Evolutionary conservation across 1,140 invertebrate genomes (phyloP), one percentile per base, ranked within the genome.

Genomic region (Nephila pilipes): DNA sequence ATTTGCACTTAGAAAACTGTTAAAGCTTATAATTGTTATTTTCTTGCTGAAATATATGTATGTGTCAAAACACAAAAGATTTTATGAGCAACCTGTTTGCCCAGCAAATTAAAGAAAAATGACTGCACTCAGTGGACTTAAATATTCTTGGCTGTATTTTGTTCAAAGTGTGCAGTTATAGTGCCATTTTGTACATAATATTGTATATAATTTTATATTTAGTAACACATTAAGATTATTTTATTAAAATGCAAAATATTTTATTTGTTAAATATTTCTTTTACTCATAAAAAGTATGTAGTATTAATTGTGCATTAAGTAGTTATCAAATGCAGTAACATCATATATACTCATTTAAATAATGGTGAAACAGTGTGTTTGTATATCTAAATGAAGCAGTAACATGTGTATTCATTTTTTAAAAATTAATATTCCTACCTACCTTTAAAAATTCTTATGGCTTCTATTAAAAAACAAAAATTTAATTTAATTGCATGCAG

Each of bases 101-200:
- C 60, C 65, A 69, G n/a, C 8, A 69, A 69, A 29, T 69, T 29
- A 69, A 69, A 69, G 2, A 29, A 69, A 29, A 69, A 69, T 29
- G n/a, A 3, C 65, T 69, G 65, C 65, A 69, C 65, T 69, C 65
- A 32, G 14, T 69, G n/a, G 25, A 69, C n/a, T 29, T 14, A 69
- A 69, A 69, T 16, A 32, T 58, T 58, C 22, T 58, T 58, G 16
- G 57, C 8, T 32, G 3, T 69, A 32, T 8, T 69, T 14, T 69
- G 65, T 69, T 69, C 25, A 69, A 69, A 29, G 65, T 69, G 65
- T 69, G 65, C 65, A 69, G 65, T 69, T 22, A 29, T 32, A 63
- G 81, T 85, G 81, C 81, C 81, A 85, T 85, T 85, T 85, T 85
- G 81, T 85, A 85, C n/a, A 85, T 85, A 57, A 85, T 85, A 29